Evolutionary conservation across 2,113 vertebrate species (phyloP), one percentile per base, ranked within the genome.

Genomic region (Prunella himalayana): DNA sequence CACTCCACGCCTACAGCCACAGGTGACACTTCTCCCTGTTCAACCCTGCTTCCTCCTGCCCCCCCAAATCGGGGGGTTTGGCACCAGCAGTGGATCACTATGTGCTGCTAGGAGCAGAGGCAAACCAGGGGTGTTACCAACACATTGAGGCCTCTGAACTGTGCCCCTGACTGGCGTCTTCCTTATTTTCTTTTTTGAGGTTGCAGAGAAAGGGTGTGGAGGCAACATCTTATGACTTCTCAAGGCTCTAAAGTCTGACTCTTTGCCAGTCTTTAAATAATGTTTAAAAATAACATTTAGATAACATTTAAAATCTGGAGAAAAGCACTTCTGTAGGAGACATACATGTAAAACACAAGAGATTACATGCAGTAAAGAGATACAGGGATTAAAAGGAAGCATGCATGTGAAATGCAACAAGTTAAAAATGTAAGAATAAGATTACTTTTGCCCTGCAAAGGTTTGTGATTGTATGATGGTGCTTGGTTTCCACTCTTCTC

Each of bases 1-100:
- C 24, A 41, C 47, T 44, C 31, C 1, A 2, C 0, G 0, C 16
- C 61, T 61, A 41, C 9, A 83, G 63, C 13, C 6, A 4, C 1
- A 28, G 24, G 15, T 41, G 28, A 81, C 66, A 73, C 27, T 12
- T 82, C 42, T 85, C 23, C 22, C 49, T 0, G 4, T 37, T 63
- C 59, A 61, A 41, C 14, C 24, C 4, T 0, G 2, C 63, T 73
- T 77, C 54, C 35, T 75, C 42, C 63, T 73, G 45, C 24, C 16
- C 41, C 56, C 6, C 6, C 24, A 28, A 31, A 70, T 0, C 0
- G 0, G 30, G 37, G 6, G 59, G 5, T 21, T 33, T 63, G 57
- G 57, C 53, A 71, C 24, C 45, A 49, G 15, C 33, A 72, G 50
- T 0, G 1, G 28, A 61, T 61, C 35, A 47, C 33, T 33, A 28